A percentile compares a stretch with the other conserved stretches of the same genome.
Evolutionary conservation across 2,113 vertebrate species (phyloP).

Genomic region (Pelvicachromis taeniatus): DNA sequence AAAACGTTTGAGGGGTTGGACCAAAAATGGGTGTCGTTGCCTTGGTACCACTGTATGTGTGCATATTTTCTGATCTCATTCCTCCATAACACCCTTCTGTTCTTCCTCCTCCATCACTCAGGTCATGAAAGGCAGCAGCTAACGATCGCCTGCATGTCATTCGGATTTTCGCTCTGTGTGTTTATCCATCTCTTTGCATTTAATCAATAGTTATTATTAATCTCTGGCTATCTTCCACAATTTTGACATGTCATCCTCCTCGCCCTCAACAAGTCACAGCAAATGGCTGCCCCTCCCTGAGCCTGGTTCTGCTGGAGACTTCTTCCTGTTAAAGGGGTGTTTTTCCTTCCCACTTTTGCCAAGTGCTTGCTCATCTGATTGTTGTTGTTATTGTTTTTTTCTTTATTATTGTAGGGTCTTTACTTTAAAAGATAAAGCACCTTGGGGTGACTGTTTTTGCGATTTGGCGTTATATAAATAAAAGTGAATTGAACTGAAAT

Average conservation of each 20-base stretch:
- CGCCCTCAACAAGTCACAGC: background rate
- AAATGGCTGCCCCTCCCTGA: background rate
- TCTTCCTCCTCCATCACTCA: background rate
- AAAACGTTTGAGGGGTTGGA: background rate
- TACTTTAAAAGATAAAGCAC: background rate
- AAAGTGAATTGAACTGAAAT: background rate
- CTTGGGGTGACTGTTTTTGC: background rate
- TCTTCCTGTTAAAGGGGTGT: background rate
- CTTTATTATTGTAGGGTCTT: background rate
- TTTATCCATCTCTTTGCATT: background rate
- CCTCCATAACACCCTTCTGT: background rate
- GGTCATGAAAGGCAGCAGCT: background rate
- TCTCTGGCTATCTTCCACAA: background rate
- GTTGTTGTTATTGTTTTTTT: background rate
- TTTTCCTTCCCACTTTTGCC: background rate
- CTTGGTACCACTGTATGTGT: background rate
- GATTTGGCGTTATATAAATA: background rate
- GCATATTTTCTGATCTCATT: background rate
- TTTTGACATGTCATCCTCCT: background rate
- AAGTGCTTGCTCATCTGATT: background rate
- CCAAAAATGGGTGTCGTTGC: background rate
- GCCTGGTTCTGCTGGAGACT: background rate
- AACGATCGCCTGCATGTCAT: background rate
- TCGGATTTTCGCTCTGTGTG: background rate
- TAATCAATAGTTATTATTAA: background rate